A percentile compares a stretch with the other conserved stretches of the same genome.
Conservation (phyloP, 2,797 vertebrate genomes). For the Sebastes glaucus region DNA sequence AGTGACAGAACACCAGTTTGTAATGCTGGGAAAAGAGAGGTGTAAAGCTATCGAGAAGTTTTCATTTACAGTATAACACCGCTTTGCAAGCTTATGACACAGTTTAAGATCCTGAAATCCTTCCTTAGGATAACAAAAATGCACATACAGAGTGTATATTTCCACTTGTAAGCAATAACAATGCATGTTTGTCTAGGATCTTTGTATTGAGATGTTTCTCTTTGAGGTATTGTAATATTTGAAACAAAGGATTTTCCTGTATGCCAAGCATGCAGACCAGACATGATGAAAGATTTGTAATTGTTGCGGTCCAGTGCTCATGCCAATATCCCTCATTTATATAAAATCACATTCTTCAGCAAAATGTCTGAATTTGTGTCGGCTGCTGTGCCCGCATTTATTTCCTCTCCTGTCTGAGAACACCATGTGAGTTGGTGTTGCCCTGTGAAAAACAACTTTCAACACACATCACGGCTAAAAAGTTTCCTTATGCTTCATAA, state of each 20-base stretch:
- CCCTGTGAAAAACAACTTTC: background rate
- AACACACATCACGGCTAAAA: background rate
- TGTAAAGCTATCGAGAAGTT: background rate
- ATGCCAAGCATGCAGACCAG: background rate
- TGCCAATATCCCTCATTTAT: background rate
- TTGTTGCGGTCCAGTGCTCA: background rate
- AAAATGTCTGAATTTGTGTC: background rate
- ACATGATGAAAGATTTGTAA: background rate
- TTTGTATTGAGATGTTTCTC: background rate
- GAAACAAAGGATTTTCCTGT: background rate
- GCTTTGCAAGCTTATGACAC: constrained; percentile 4
- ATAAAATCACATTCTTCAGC: background rate
- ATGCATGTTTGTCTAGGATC: background rate
- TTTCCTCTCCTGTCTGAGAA: background rate
- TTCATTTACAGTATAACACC: constrained; percentile 11
- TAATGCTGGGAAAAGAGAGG: background rate
- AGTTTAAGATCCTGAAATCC: background rate
- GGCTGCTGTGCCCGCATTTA: background rate
- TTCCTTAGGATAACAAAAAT: background rate
- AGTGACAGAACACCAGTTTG: background rate
- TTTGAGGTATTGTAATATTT: constrained; percentile 4
- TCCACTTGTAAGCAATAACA: background rate
- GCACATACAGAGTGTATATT: background rate
- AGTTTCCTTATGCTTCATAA: background rate
- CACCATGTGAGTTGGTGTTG: background rate